Conservation (phyloP, 1,140 invertebrate species). For the Leptopilina boulardi region DNA sequence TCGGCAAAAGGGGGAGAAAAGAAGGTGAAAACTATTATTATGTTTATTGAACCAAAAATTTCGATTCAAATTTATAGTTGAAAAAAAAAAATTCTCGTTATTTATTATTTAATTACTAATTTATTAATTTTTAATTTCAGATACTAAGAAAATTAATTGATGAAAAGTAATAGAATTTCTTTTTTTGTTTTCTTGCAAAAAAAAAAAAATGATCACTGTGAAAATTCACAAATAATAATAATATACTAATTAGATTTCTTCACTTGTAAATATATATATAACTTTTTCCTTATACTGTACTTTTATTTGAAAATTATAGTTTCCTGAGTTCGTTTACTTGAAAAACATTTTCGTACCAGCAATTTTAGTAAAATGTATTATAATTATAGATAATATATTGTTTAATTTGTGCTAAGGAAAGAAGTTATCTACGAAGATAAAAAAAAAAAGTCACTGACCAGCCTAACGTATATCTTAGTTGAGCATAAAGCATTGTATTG, state of each 20-base stretch:
- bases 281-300: neutral
- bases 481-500: neutral
- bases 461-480: neutral
- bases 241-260: too few relatives aligned
- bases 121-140: too few relatives aligned
- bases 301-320: neutral
- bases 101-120: too few relatives aligned
- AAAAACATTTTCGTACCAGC: neutral
- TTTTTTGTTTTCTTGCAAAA: too few relatives aligned
- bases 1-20: conserved; percentile 1
- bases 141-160: too few relatives aligned
- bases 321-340: neutral
- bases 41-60: neutral
- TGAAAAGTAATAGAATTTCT: too few relatives aligned
- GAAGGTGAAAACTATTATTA: neutral
- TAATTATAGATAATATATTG: neutral
- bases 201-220: too few relatives aligned
- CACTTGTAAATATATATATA: too few relatives aligned
- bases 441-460: conserved; percentile 23
- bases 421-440: conserved; percentile 8
- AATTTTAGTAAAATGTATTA: neutral
- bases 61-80: neutral
- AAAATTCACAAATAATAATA: too few relatives aligned
- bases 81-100: too few relatives aligned
- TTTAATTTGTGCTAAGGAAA: neutral